Evolutionary conservation across 2,888 invertebrate genomes (phyloP), one percentile per base, ranked within the genome.

Genomic region (Sepioteuthis lessoniana): DNA sequence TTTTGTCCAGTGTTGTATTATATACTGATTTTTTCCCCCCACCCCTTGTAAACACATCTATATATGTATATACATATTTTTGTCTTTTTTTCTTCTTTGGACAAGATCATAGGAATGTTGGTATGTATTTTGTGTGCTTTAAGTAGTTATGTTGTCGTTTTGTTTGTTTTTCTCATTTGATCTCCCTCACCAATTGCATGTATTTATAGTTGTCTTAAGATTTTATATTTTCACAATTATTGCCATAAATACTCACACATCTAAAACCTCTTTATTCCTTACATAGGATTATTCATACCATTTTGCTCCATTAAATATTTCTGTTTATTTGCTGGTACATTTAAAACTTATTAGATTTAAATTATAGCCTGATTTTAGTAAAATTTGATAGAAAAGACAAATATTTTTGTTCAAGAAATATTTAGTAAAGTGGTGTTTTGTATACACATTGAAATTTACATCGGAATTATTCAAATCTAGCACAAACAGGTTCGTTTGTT

Each of bases 51-150:
- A 37, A 47, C 92, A 47, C 91, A 2, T 94, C 93, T 94, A 28
- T 93, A 76, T 50, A 55, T 94, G 91, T 94, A 37, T 60, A 50
- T 90, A 90, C n/a, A 90, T 94, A 35, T 47, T 90, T 94, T 94
- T 94, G 94, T 94, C 35, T 90, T 93, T 93, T 94, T 93, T 93
- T 93, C 93, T 93, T 92, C 50, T 76, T 76, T 76, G 76, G 93
- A 94, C 60, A 96, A 96, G 96, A 96, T 96, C 95, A 96, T 96
- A 94, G 96, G 96, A 96, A 94, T 96, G 91, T 94, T 96, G 96
- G 96, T 96, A 96, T 95, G 96, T 96, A 96, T 95, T 93, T 93
- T 50, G 38, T 92, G 92, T 92, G 92, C 92, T 92, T 92, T 47
- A 42, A 42, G 92, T 92, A 42, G 92, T 25, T 47, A 16, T 42